These are phyloP conservation scores for Vidua chalybeata DNA, from an alignment of 2,113 vertebrate species.

Conservation along the genomic window DNA sequence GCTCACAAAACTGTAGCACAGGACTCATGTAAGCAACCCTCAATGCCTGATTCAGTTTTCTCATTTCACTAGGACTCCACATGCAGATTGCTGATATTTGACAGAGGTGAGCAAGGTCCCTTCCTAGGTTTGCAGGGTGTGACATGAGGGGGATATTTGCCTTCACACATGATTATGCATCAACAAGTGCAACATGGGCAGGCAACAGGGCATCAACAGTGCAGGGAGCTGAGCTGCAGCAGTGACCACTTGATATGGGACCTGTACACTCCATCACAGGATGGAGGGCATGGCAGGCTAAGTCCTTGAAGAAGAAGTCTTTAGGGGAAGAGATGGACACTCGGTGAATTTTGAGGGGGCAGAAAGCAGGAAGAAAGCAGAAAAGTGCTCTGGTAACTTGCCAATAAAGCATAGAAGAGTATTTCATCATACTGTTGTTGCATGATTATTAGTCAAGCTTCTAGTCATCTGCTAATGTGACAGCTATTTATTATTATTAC, in stretches of 20 bases:
- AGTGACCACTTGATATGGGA: background rate
- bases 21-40: background rate
- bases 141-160: background rate
- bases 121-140: background rate
- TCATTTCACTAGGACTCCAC: background rate
- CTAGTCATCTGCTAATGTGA: slow-evolving; percentile 3
- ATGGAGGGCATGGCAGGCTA: background rate
- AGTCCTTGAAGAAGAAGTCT: background rate
- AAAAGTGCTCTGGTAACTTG: background rate
- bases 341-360: background rate
- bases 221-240: background rate
- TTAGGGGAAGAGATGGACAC: background rate
- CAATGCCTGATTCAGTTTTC: background rate
- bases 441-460: slow-evolving; percentile 44
- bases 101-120: background rate
- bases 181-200: background rate
- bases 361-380: background rate
- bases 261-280: background rate
- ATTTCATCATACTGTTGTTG: background rate
- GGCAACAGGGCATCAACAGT: background rate
- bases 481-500: background rate
- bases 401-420: background rate
- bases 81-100: background rate
- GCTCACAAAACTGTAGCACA: background rate
- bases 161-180: background rate